Evolutionary conservation across 2,888 invertebrate genomes (phyloP), one percentile per base, ranked within the genome.

Genomic region (Dolichomitus sp.): DNA sequence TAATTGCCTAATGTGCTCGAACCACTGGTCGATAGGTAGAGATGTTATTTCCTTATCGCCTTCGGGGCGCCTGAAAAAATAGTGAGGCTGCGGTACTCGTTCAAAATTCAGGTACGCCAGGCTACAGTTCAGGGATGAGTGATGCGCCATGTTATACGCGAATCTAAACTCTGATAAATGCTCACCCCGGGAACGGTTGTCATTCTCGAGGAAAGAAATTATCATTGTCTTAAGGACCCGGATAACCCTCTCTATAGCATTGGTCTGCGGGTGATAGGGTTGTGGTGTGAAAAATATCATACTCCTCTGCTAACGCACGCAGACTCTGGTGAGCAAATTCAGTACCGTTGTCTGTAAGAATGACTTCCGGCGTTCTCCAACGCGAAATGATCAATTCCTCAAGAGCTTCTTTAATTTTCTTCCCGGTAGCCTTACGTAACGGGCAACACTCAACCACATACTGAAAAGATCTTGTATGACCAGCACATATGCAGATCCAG

Each of bases 171-270:
- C 77, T 0, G 69, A 1, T 0, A 77, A 12, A 12, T 78, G 57
- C n/a, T n/a, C 14, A 33, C 87, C 86, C 87, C 88, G 87, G 0
- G 70, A 27, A 0, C 83, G 57, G 52, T 88, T 87, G 11, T 87
- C 81, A 0, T 57, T 54, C 1, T 59, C 57, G 0, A 88, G 23
- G 17, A 83, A 66, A 0, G 48, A 2, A 1, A 50, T 17, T 0
- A 50, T 50, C 66, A 68, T 68, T 0, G 66, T 68, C 5, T 68
- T 68, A 3, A 68, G 17, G 7, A 33, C 33, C 2, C 66, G 17
- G 12, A 50, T 68, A 0, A 68, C 50, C 4, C 50, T 27, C 19
- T 68, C 66, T 1, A 68, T 30, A 0, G 66, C 33, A 12, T 68
- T 68, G 7, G 66, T n/a, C 17, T 68, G 66, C 19, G 50, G 33